phyloP scores from a whole-genome alignment of 2,888 invertebrate species.

The Drepanosiphum platanoidis region DNA sequence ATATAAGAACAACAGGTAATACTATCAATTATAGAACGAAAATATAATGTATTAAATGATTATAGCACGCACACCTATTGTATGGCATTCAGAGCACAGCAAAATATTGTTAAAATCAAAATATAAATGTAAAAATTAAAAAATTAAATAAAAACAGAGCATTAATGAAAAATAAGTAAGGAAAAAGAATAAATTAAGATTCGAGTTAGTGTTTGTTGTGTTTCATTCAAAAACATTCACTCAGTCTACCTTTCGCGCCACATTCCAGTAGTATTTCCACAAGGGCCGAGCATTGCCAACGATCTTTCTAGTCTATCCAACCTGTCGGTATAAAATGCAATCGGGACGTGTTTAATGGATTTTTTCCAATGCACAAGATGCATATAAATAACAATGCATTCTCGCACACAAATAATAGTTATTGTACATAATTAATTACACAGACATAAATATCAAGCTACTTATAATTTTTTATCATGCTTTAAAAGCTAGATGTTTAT shows the following conservation, averaged over 20 bases:
- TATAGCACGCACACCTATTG: constrained; percentile 57
- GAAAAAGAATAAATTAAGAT: constrained; percentile 22
- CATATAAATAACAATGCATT: constrained; percentile 53
- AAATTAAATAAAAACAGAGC: constrained; percentile 27
- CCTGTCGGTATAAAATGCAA: constrained; percentile 65
- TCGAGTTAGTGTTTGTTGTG: constrained; percentile 54
- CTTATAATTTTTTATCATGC: constrained; percentile 18
- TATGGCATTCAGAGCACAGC: constrained; percentile 58
- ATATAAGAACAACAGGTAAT: neutral
- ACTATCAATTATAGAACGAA: constrained; percentile 1
- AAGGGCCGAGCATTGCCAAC: constrained; percentile 69
- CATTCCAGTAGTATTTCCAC: constrained; percentile 69
- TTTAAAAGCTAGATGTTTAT: neutral
- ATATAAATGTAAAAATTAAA: constrained; percentile 21
- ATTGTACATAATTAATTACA: constrained; percentile 30
- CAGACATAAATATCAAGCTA: constrained; percentile 27
- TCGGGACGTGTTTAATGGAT: constrained; percentile 48
- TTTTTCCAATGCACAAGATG: constrained; percentile 54
- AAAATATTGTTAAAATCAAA: constrained; percentile 46
- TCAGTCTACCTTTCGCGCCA: constrained; percentile 70
- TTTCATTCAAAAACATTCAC: constrained; percentile 61
- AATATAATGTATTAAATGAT: constrained; percentile 23
- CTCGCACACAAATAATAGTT: constrained; percentile 28
- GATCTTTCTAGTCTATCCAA: constrained; percentile 68
- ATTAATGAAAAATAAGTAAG: constrained; percentile 41